A percentile compares a stretch with the other conserved stretches of the same genome.
These are phyloP conservation scores for Cepaea nemoralis DNA, from an alignment of 1,140 invertebrate species.

Conservation along the genomic window DNA sequence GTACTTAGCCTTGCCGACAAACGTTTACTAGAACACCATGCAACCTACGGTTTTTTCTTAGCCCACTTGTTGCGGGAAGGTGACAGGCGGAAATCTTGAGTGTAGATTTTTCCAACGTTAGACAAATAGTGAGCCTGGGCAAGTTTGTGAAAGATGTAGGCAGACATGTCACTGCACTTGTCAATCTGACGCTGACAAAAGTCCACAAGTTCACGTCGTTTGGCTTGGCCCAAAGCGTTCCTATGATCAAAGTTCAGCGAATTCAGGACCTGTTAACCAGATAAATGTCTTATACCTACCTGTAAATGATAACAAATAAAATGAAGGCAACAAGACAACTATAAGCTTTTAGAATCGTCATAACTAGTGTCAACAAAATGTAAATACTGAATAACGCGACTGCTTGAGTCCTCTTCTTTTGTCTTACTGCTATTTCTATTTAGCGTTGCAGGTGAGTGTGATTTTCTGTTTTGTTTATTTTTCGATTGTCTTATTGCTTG, in stretches of 20 bases:
- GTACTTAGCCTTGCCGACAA: too few species aligned
- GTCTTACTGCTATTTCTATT: too few species aligned
- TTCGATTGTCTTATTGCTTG: too few species aligned
- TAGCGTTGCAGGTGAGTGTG: too few species aligned
- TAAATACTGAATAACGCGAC: too few species aligned
- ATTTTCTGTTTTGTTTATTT: too few species aligned
- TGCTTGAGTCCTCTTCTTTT: too few species aligned
- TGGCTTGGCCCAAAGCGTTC: slow-evolving; percentile 20
- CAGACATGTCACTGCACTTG: slow-evolving; percentile 19
- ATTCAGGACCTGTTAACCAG: slow-evolving; percentile 5
- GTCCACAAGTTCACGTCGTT: slow-evolving; percentile 18
- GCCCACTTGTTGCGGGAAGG: slow-evolving; percentile 16
- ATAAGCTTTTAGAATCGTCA: too few species aligned
- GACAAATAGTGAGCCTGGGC: slow-evolving; percentile 22
- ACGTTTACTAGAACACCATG: not conserved
- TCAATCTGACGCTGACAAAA: slow-evolving; percentile 22
- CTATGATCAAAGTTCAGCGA: slow-evolving; percentile 21
- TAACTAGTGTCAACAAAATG: too few species aligned
- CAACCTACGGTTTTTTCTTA: not conserved
- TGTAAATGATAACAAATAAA: too few species aligned
- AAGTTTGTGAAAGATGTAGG: slow-evolving; percentile 26
- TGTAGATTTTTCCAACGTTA: slow-evolving; percentile 18
- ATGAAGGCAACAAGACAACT: too few species aligned
- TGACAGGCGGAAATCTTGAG: not conserved
- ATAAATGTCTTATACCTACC: too few species aligned